Evolutionary conservation across 2,888 invertebrate species (phyloP), one percentile per base, ranked within the genome.

Genomic region (Chymomyza procnemis): DNA sequence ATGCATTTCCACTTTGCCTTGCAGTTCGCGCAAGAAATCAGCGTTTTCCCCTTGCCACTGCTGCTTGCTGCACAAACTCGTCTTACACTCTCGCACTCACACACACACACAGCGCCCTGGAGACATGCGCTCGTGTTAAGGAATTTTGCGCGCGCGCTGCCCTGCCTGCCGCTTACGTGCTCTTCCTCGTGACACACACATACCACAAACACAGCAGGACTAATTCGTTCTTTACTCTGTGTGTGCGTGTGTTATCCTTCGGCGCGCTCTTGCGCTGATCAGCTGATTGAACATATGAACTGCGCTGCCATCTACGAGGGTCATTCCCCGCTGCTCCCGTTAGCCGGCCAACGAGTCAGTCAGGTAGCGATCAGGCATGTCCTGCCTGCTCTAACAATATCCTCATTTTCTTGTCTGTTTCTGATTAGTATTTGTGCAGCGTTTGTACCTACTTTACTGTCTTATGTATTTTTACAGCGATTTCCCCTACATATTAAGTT

Each of bases 101-200:
- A 26, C 6, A 26, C 26, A 26, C 6, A 6, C 26, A 8, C 2
- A 56, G 59, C 19, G 56, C 19, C 12, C 61, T 41, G 62, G 30
- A 8, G 54, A 52, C 58, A 66, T 71, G 75, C 65, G 73, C 85
- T 82, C 85, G 83, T 87, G 87, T 85, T 83, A 67, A 85, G 87
- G 85, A 83, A 83, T 87, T 81, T 79, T 73, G 74, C 82, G 83
- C 85, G 87, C 85, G 73, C 78, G 73, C 82, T 85, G 68, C 52
- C 21, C 47, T 46, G 50, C 50, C 69, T 64, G 58, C 58, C 63
- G 8, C 26, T n/a, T 52, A 55, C 14, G 60, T 54, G 26, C 21
- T 47, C 9, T 16, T 79, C 67, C 79, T 80, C 82, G 79, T 73
- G 80, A 64, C 87, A 76, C 85, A 80, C 85, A 74, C 75, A 74